phyloP scores from a whole-genome alignment of 2,113 vertebrate genomes.

The Centropus bengalensis region DNA sequence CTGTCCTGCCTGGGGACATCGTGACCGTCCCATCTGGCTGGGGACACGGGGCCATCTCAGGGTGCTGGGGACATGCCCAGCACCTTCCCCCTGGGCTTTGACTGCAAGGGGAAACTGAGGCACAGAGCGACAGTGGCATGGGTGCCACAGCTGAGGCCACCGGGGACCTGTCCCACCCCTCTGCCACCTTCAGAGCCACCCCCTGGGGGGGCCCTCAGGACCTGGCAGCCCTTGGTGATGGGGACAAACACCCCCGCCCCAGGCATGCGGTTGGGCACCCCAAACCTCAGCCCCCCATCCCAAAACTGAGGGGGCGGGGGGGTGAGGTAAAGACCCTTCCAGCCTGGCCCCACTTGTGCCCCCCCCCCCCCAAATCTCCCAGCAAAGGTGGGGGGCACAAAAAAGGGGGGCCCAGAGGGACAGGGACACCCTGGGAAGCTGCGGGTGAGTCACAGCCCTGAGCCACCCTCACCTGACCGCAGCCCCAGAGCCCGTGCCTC shows the following conservation, averaged over 20 bases:
- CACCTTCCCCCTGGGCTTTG: not conserved
- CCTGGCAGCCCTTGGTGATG: too few relatives aligned
- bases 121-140: accelerated
- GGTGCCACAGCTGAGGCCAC: not conserved
- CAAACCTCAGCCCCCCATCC: not conserved
- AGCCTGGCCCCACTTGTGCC: too few relatives aligned
- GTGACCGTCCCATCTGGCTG: too few relatives aligned
- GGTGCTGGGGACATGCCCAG: not conserved
- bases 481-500: not conserved
- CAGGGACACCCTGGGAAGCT: not conserved
- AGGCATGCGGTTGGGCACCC: too few relatives aligned
- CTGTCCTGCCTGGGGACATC: too few relatives aligned
- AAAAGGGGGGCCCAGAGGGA: not conserved
- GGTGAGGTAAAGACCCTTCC: too few relatives aligned
- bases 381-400: too few relatives aligned
- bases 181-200: not conserved
- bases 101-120: not conserved
- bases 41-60: not conserved
- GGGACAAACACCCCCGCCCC: too few relatives aligned
- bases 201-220: too few relatives aligned
- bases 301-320: too few relatives aligned
- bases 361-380: too few relatives aligned
- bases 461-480: not conserved
- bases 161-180: not conserved
- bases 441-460: not conserved